A percentile compares a stretch with the other conserved stretches of the same genome.
Conservation (phyloP, 2,113 vertebrate species). For the Epinephelus cyanopodus region DNA sequence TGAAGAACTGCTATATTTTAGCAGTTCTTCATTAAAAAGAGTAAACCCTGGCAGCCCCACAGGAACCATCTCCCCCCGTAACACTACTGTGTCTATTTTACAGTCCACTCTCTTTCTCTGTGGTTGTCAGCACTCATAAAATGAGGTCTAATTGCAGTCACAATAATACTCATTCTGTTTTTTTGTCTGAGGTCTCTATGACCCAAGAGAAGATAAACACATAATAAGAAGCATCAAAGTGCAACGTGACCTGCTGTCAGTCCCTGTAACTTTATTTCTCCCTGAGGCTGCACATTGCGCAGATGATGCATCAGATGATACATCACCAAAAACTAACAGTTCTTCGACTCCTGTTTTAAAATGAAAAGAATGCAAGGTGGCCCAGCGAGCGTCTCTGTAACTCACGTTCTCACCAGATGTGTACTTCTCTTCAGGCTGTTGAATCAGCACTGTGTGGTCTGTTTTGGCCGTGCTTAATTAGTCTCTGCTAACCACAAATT, state of each 20-base stretch:
- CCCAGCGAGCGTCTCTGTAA: not conserved
- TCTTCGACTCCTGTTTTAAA: not conserved
- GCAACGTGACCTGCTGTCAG: not conserved
- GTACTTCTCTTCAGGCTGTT: not conserved
- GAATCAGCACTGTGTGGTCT: not conserved
- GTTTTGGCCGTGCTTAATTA: not conserved
- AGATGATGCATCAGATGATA: no score
- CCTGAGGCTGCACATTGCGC: no score
- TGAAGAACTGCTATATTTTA: no score
- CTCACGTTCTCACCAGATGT: not conserved
- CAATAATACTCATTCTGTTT: not conserved
- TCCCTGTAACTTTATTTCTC: no score
- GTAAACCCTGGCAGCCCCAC: no score
- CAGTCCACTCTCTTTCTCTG: no score
- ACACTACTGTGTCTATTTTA: no score
- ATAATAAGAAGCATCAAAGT: not conserved
- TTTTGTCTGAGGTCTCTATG: not conserved
- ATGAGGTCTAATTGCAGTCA: not conserved
- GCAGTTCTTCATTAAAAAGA: no score
- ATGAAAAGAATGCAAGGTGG: not conserved
- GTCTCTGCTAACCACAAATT: constrained; percentile 22
- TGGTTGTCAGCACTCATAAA: no score
- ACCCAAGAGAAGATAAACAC: not conserved
- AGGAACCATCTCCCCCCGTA: no score
- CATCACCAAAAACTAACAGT: not conserved